phyloP scores from a whole-genome alignment of 2,888 invertebrate species.

The Gymnoscelis rufifasciata region DNA sequence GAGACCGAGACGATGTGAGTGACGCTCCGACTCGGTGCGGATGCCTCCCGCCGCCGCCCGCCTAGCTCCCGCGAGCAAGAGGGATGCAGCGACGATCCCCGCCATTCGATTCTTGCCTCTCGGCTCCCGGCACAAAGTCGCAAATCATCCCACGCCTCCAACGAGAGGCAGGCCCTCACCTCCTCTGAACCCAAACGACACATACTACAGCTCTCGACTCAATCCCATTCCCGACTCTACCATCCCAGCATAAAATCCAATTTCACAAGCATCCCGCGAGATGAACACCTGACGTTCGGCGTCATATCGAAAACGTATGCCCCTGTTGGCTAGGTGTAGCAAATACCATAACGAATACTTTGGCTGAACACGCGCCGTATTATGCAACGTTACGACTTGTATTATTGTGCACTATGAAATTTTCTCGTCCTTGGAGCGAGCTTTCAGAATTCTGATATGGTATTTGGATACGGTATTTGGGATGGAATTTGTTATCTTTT shows the following conservation, averaged over 20 bases:
- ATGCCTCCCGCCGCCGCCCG: conserved; percentile 65
- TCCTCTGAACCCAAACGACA: conserved; percentile 42
- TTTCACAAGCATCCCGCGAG: conserved; percentile 46
- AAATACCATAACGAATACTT: conserved; percentile 79
- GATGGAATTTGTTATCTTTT: conserved; percentile 7
- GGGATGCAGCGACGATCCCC: conserved; percentile 68
- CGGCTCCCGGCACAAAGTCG: conserved; percentile 67
- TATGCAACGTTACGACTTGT: conserved; percentile 74
- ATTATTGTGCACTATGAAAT: conserved; percentile 65
- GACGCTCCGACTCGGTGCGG: conserved; percentile 52
- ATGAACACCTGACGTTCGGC: conserved; percentile 78
- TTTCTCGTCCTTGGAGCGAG: conserved; percentile 57
- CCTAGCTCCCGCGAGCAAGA: conserved; percentile 61
- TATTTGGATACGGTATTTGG: conserved; percentile 1
- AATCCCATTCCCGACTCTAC: conserved; percentile 45
- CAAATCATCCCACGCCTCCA: conserved; percentile 62
- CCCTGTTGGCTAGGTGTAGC: conserved; percentile 76
- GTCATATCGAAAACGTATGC: conserved; percentile 77
- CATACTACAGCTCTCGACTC: conserved; percentile 35
- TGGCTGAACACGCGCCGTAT: conserved; percentile 74
- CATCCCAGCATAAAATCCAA: conserved; percentile 41
- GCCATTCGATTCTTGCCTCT: conserved; percentile 69
- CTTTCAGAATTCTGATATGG: conserved; percentile 42
- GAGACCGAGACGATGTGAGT: conserved; percentile 74
- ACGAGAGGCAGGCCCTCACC: conserved; percentile 67